Percentiles rank a stretch among this genome's conserved stretches.
Evolutionary conservation across 2,113 vertebrate species (phyloP).

Genomic region (Marmota monax): DNA sequence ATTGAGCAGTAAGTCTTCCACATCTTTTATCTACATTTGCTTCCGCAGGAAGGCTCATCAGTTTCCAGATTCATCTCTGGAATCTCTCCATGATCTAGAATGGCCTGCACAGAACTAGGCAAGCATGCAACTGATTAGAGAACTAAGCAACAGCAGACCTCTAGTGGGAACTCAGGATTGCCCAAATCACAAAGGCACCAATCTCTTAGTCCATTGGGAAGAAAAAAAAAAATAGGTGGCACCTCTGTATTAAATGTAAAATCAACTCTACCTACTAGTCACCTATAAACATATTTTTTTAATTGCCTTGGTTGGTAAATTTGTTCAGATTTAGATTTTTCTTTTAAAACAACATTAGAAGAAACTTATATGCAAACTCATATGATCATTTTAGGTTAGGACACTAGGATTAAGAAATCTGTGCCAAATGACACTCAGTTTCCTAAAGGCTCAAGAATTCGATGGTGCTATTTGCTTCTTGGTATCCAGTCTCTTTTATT

Average conservation of each 20-base stretch:
- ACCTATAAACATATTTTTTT: not conserved
- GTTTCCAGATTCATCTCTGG: not conserved
- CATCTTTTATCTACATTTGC: not conserved
- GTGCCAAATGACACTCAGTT: not conserved
- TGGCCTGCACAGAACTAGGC: not conserved
- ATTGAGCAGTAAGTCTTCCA: not conserved
- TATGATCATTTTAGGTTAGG: not conserved
- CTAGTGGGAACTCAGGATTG: not conserved
- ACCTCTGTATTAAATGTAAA: slow-evolving; percentile 1
- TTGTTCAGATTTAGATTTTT: not conserved
- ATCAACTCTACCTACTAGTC: not conserved
- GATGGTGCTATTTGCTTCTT: slow-evolving; percentile 37
- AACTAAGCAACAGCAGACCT: not conserved
- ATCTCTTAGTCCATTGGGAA: not conserved
- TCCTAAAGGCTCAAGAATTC: not conserved
- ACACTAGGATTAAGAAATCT: slow-evolving; percentile 35
- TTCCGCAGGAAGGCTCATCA: not conserved
- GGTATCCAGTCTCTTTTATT: slow-evolving; percentile 23
- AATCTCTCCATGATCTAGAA: not conserved
- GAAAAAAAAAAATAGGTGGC: not conserved
- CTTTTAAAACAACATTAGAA: not conserved
- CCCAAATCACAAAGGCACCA: not conserved
- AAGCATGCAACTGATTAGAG: not conserved
- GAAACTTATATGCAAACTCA: not conserved
- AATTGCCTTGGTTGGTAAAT: not conserved